Conservation (phyloP, 92 coral and sea anemone species). For the Virgularia gustaviana region DNA sequence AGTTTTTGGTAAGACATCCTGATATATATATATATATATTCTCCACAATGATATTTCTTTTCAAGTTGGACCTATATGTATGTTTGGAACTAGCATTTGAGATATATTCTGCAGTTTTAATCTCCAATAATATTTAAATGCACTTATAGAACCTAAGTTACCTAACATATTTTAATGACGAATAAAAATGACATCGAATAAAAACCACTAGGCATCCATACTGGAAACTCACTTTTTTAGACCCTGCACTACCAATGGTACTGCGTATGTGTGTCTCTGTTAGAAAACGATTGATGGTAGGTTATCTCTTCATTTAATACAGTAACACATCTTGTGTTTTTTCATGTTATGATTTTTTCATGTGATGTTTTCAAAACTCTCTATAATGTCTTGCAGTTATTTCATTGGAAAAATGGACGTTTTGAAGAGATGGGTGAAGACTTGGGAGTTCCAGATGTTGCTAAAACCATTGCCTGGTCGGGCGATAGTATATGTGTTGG, state of each 20-base stretch:
- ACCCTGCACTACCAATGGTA: slow-evolving; percentile 81
- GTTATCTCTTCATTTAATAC: background rate
- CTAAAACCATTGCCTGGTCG: slow-evolving; percentile 70
- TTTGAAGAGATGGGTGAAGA: slow-evolving; percentile 84
- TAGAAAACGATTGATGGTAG: slow-evolving; percentile 80
- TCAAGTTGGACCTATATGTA: too few species aligned
- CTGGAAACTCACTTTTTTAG: slow-evolving; percentile 34
- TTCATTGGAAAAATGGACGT: slow-evolving; percentile 74
- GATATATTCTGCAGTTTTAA: too few species aligned
- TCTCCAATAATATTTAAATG: too few species aligned
- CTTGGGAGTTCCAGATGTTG: slow-evolving; percentile 82
- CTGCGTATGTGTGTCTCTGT: slow-evolving; percentile 91
- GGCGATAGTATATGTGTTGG: slow-evolving; percentile 94
- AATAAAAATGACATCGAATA: too few species aligned
- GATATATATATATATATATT: background rate
- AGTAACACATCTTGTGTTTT: too few species aligned
- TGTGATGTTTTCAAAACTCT: too few species aligned
- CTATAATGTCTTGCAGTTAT: slow-evolving; percentile 51
- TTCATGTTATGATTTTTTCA: too few species aligned
- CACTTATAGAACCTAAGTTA: too few species aligned
- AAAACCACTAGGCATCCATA: too few species aligned
- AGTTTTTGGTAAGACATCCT: slow-evolving; percentile 19
- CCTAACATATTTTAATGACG: too few species aligned
- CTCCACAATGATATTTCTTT: background rate
- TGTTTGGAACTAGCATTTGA: too few species aligned